Conservation (phyloP, 2,113 vertebrate genomes). For the Gymnocephalus cernua region DNA sequence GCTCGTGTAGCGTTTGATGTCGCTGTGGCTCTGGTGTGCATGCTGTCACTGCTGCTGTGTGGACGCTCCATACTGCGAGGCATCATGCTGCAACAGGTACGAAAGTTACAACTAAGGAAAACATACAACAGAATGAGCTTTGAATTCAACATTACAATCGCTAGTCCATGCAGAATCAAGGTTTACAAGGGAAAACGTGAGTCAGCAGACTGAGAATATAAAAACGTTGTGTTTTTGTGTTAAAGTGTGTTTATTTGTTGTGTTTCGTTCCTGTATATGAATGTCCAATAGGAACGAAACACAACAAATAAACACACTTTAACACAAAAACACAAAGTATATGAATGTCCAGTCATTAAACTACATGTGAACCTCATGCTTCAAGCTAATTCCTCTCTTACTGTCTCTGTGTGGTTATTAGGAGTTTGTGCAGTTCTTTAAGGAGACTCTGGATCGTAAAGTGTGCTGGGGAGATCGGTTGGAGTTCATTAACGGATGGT, state of each 20-base stretch:
- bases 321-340: too few species aligned
- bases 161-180: not conserved
- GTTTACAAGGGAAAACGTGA: not conserved
- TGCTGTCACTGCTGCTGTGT: slow-evolving; percentile 90
- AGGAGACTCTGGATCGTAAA: slow-evolving; percentile 71
- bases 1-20: slow-evolving; percentile 89
- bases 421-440: slow-evolving; percentile 91
- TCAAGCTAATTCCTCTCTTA: not conserved
- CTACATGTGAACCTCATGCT: not conserved
- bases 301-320: too few species aligned
- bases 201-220: not conserved
- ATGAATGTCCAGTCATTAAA: not conserved
- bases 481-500: slow-evolving; percentile 97
- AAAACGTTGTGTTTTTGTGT: not conserved
- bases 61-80: slow-evolving; percentile 92
- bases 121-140: not conserved
- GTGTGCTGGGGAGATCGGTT: slow-evolving; percentile 87
- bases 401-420: slow-evolving; percentile 56
- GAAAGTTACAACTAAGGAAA: not conserved
- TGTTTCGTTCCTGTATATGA: not conserved
- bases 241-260: not conserved
- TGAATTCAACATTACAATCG: not conserved
- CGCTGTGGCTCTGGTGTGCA: slow-evolving; percentile 87
- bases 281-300: too few species aligned
- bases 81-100: slow-evolving; percentile 88